These are phyloP conservation scores for Triplophysa dalaica DNA, from an alignment of 2,113 vertebrate genomes.

Conservation along the genomic window DNA sequence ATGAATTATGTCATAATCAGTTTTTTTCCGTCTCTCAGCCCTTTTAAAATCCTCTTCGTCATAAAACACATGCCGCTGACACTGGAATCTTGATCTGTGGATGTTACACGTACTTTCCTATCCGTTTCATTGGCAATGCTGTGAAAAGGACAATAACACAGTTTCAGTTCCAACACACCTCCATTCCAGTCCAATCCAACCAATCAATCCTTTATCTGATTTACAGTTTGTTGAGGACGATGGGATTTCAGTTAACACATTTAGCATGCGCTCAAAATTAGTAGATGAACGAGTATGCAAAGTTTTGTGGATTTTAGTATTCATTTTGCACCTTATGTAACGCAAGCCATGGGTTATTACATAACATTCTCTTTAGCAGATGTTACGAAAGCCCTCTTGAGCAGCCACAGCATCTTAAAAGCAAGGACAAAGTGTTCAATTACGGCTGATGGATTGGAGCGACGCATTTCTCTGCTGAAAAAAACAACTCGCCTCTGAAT, in stretches of 20 bases:
- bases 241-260: conserved; percentile 10
- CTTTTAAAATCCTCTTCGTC: conserved; percentile 43
- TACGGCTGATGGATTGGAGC: conserved; percentile 21
- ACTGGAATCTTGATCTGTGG: conserved; percentile 41
- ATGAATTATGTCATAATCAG: background rate
- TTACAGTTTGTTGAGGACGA: background rate
- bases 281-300: conserved; percentile 29
- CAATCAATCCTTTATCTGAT: background rate
- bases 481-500: conserved; percentile 4
- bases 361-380: conserved; percentile 56
- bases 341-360: conserved; percentile 56
- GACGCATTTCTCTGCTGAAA: conserved; percentile 15
- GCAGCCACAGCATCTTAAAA: conserved; percentile 44
- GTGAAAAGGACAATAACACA: conserved; percentile 61
- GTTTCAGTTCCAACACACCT: conserved; percentile 37
- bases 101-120: conserved; percentile 79
- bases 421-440: conserved; percentile 47
- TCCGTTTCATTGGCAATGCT: conserved; percentile 83
- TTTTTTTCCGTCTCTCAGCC: conserved; percentile 26
- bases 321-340: conserved; percentile 52
- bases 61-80: conserved; percentile 32
- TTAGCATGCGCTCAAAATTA: background rate
- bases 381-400: conserved; percentile 53
- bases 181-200: background rate
- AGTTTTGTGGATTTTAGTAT: conserved; percentile 19